Percentiles rank a stretch among this genome's conserved stretches.
Evolutionary conservation across 1,140 invertebrate genomes (phyloP).

Genomic region (Bombus haemorrhoidalis): DNA sequence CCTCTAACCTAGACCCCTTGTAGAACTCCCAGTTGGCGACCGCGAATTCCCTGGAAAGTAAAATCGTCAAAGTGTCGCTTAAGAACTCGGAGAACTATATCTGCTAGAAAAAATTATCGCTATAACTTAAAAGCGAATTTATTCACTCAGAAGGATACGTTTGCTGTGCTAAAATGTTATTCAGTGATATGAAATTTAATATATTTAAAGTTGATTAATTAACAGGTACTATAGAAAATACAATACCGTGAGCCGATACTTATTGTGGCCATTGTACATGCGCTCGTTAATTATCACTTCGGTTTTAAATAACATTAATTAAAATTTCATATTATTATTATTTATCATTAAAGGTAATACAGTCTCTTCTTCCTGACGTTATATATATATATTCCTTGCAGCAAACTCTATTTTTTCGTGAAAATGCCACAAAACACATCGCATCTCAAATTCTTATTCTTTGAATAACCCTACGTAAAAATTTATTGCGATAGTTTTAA

Average conservation of each 20-base stretch:
- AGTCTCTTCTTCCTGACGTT: too few relatives aligned
- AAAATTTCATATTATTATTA: not conserved
- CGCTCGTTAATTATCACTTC: not conserved
- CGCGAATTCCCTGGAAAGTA: conserved; percentile 2
- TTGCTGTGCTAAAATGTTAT: too few relatives aligned
- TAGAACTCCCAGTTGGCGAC: not conserved
- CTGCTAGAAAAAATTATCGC: not conserved
- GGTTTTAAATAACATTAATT: not conserved
- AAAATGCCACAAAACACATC: too few relatives aligned
- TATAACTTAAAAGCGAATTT: not conserved
- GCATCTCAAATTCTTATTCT: not conserved
- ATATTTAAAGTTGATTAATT: too few relatives aligned
- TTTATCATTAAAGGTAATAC: too few relatives aligned
- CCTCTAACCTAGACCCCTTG: conserved; percentile 35
- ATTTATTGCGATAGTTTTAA: too few relatives aligned
- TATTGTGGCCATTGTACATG: too few relatives aligned
- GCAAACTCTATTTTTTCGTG: too few relatives aligned
- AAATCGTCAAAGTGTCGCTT: not conserved
- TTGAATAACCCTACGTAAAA: not conserved
- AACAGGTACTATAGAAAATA: too few relatives aligned
- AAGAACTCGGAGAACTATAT: not conserved
- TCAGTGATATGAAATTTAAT: too few relatives aligned
- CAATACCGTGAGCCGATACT: too few relatives aligned
- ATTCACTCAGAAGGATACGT: not conserved
- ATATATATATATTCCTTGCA: too few relatives aligned